Base-by-base conservation (phyloP, 2,888 invertebrate genomes). In the Watsonalla binaria region DNA sequence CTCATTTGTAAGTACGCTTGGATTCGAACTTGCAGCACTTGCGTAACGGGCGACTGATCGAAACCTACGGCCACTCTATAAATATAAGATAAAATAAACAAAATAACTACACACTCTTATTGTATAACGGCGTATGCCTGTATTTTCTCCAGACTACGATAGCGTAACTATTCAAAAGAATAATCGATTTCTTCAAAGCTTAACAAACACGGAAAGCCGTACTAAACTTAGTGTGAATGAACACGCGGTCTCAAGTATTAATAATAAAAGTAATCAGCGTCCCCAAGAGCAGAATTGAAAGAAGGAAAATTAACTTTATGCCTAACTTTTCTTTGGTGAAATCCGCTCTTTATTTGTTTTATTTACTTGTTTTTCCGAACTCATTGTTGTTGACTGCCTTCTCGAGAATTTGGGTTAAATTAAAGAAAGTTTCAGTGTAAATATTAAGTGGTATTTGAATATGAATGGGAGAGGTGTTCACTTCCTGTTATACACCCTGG, bases 281-380 rank as follows among this genome's bases (percentile, higher is more conserved):
- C 42, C 37, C 46, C 45, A 53, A 53, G 47, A 53, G 45, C 47
- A 51, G 51, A 50, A 54, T 51, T 51, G 54, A 51, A 54, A 47
- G 54, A 51, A 54, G 45, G 52, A 45, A 52, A 54, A 57, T 54
- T 51, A 42, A 50, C 47, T 47, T 57, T 45, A 45, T 52, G 49
- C 9, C 49, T 37, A 49, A 49, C 49, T 49, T 49, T 49, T 45
- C 54, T 57, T 50, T 54, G 46, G 49, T 54, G 34, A 54, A 52
- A 52, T 54, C 47, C 49, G 35, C 42, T 45, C 50, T 57, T 52
- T 48, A 50, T 57, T 56, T 56, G 55, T 56, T 53, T 53, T 56
- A 53, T 51, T 55, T 53, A 52, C 52, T 55, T 55, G 52, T 52
- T 55, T 39, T 55, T 47, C 34, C 47, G 14, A 46, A 35, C 37